Base-by-base conservation (phyloP, 2,888 invertebrate species). In the Embidobia sp. region DNA sequence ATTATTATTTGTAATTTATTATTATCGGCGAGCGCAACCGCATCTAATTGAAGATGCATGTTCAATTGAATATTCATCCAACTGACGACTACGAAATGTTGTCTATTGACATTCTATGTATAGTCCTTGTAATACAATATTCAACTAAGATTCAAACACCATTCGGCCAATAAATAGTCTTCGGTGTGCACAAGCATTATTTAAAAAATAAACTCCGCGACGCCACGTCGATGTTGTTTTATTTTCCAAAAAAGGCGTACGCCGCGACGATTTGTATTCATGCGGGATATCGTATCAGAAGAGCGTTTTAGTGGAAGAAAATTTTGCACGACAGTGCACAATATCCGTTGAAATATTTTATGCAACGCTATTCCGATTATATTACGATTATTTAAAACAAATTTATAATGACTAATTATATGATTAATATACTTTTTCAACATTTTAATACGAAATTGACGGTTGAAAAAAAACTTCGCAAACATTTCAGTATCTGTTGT, bases 271-370 rank as follows among this genome's bases (percentile, higher is more conserved):
- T 57, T 55, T 57, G 55, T 55, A 48, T 57, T 67, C 67, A 67
- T 35, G 13, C 40, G 7, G 31, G 29, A 57, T 57, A 57, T 57
- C 48, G 37, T 55, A 57, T 67, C 40, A 67, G 55, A 57, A 57
- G 48, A 57, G 48, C 55, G 27, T 53, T 67, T 67, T 40, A 67
- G 46, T 18, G 29, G 48, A 55, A 57, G 55, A 31, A 67, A 67
- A 48, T 55, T 48, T 48, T 11, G 11, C 15, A 5, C 35, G 4
- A 11, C 46, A 18, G 2, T 37, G 13, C 44, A 18, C 35, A 55
- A 44, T 66, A 46, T 55, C 44, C 18, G 35, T 22, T n/a, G n/a
- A 46, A 44, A 46, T 46, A 46, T 53, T 53, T 15, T 44, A 7
- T 27, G 46, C 46, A 19, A 44, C 27, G 10, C 16, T 53, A 15